phyloP scores from a whole-genome alignment of 2,797 vertebrate species.

The Gymnocypris eckloni region DNA sequence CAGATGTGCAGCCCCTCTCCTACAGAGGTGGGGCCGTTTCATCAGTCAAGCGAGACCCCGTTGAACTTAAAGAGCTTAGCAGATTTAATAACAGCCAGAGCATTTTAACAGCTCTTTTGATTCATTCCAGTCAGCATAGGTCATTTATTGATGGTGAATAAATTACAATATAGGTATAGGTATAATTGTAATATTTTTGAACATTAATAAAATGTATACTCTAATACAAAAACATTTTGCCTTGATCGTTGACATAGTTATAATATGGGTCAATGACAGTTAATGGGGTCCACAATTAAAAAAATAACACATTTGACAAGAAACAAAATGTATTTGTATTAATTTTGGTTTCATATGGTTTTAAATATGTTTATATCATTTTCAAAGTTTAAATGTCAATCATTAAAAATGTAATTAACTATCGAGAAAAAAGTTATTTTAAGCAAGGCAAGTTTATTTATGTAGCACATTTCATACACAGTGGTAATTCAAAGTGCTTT shows the following conservation, averaged over 20 bases:
- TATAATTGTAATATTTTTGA: not conserved
- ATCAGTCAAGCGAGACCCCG: conserved; percentile 69
- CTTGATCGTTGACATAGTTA: not conserved
- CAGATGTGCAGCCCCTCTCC: conserved; percentile 68
- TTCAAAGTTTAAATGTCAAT: not conserved
- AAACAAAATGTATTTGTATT: not conserved
- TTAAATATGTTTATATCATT: too few species aligned
- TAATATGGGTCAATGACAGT: not conserved
- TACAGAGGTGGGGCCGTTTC: conserved; percentile 71
- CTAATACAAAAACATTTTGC: not conserved
- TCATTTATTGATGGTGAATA: not conserved
- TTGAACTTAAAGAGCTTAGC: conserved; percentile 70
- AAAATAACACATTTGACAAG: not conserved
- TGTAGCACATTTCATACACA: too few species aligned
- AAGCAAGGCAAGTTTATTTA: too few species aligned
- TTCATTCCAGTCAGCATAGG: conserved; percentile 31
- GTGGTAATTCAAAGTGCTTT: too few species aligned
- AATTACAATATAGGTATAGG: not conserved
- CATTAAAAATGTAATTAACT: not conserved
- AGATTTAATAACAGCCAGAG: conserved; percentile 70
- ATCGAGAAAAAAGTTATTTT: not conserved
- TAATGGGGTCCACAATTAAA: not conserved
- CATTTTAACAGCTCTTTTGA: conserved; percentile 68
- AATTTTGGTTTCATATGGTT: not conserved
- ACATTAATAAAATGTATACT: not conserved